Evolutionary conservation across 2,888 invertebrate species (phyloP).

Genomic region (Orchestes rusci): DNA sequence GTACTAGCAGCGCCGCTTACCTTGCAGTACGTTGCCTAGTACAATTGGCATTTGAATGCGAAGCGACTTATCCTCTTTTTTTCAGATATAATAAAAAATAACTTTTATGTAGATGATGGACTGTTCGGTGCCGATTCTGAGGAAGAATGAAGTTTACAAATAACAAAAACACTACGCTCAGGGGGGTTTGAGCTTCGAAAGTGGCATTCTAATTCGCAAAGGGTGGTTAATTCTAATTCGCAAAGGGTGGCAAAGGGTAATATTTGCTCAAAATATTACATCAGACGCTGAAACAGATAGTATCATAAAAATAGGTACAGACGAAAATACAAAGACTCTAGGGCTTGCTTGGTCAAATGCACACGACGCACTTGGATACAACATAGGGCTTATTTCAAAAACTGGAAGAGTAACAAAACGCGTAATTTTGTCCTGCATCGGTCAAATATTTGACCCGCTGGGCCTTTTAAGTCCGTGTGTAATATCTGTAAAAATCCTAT

Average conservation of each 20-base stretch:
- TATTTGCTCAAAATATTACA: not conserved
- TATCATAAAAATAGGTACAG: conserved; percentile 2
- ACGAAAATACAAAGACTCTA: not conserved
- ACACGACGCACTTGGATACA: not conserved
- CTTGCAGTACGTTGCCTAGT: conserved; percentile 1
- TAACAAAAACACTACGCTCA: not conserved
- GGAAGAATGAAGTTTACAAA: not conserved
- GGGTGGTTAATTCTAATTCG: no score
- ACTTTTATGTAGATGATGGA: conserved; percentile 6
- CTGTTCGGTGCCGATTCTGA: not conserved
- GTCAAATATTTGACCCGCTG: no score
- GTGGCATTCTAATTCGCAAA: conserved; percentile 17
- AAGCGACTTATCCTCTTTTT: not conserved
- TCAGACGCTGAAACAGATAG: conserved; percentile 1
- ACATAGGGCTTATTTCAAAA: not conserved
- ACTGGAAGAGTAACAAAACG: not conserved
- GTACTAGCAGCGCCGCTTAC: no score
- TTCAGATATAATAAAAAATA: no score
- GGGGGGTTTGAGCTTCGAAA: conserved; percentile 20
- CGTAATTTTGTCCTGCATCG: not conserved
- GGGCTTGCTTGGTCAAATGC: not conserved
- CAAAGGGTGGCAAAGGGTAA: no score
- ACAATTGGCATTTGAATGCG: conserved; percentile 1
- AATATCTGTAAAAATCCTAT: no score
- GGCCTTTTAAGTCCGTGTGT: not conserved